phyloP scores from a whole-genome alignment of 2,113 vertebrate species.

The Pedetes capensis region DNA sequence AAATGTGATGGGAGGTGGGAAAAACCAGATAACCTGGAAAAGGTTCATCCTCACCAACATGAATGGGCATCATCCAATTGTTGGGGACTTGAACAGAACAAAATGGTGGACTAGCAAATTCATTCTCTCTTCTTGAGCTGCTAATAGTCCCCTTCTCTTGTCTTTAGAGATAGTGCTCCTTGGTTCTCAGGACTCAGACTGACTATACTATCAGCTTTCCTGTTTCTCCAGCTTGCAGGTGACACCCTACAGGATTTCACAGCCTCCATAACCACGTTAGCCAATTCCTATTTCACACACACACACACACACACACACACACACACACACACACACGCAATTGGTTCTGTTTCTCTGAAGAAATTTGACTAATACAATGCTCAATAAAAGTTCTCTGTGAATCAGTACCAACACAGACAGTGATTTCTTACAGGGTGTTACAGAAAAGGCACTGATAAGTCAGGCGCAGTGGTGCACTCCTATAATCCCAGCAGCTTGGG shows the following conservation, averaged over 20 bases:
- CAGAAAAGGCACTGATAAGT: not conserved
- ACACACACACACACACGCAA: not conserved
- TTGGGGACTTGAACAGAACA: not conserved
- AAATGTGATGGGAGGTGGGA: not conserved
- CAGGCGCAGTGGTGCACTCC: too few species aligned
- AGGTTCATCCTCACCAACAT: not conserved
- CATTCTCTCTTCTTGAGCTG: not conserved
- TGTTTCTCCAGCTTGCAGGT: not conserved
- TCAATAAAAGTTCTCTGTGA: not conserved
- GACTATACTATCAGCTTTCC: not conserved
- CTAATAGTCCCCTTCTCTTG: not conserved
- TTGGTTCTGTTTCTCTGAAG: not conserved
- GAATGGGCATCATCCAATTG: not conserved
- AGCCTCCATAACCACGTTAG: not conserved
- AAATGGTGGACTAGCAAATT: not conserved
- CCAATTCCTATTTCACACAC: not conserved
- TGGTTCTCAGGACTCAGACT: not conserved
- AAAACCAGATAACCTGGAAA: not conserved
- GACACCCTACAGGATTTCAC: not conserved
- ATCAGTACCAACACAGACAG: not conserved
- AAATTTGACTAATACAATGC: not conserved
- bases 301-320: not conserved
- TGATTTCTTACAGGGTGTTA: not conserved
- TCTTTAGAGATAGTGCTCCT: not conserved
- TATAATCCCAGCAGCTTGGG: too few species aligned